Evolutionary conservation across 1,140 invertebrate genomes (phyloP).

Genomic region (Zaprionus ornatus): DNA sequence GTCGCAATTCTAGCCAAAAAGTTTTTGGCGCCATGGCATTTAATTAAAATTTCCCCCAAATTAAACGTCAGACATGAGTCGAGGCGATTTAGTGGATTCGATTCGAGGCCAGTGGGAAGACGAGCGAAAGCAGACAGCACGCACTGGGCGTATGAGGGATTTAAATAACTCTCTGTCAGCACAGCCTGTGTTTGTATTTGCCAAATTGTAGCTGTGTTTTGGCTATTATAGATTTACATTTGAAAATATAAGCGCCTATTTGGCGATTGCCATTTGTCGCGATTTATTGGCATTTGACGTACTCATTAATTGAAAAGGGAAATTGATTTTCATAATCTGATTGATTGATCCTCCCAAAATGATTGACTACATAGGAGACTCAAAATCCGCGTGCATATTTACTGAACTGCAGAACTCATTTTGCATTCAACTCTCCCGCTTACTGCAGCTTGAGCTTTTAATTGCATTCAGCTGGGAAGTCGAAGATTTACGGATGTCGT

Average conservation of each 20-base stretch:
- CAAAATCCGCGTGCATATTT: not conserved
- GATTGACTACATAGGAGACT: not conserved
- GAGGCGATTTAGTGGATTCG: conserved; percentile 2
- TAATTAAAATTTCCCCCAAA: conserved; percentile 77
- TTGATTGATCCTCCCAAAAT: conserved; percentile 38
- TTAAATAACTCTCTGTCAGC: conserved; percentile 19
- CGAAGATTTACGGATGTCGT: conserved; percentile 39
- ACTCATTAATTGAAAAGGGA: conserved; percentile 59
- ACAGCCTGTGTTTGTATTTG: conserved; percentile 3
- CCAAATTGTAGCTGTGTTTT: conserved; percentile 4
- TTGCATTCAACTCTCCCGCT: conserved; percentile 30
- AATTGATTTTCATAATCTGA: conserved; percentile 41
- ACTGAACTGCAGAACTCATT: conserved; percentile 2
- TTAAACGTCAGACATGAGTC: conserved; percentile 66
- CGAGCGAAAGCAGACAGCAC: conserved; percentile 44
- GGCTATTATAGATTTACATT: conserved; percentile 1
- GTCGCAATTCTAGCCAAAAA: conserved; percentile 54
- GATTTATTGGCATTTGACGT: conserved; percentile 38
- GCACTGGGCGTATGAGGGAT: conserved; percentile 68
- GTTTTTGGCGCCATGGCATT: conserved; percentile 62
- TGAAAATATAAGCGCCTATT: conserved; percentile 28
- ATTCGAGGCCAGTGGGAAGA: not conserved
- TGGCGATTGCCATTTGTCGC: conserved; percentile 24
- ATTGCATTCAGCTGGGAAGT: conserved; percentile 58
- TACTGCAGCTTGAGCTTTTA: conserved; percentile 63